Conservation (phyloP, 2,888 invertebrate genomes). For the Acleris emargana region DNA sequence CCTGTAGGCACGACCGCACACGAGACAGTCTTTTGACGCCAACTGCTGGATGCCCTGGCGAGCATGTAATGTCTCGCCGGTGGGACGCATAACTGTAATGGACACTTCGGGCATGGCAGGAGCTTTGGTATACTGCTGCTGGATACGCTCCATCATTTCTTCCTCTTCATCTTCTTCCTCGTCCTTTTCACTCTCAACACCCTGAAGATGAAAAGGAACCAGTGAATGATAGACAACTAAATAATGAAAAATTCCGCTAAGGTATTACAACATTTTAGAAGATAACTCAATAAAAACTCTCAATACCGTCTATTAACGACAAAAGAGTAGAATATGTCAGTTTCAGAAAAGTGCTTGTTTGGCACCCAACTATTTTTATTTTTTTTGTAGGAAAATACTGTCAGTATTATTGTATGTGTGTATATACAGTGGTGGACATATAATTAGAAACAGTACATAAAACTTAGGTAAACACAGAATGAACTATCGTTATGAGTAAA, state of each 20-base stretch:
- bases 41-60: slow-evolving; percentile 78
- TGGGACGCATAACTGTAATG: slow-evolving; percentile 76
- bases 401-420: too few relatives aligned
- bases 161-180: slow-evolving; percentile 65
- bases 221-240: not conserved
- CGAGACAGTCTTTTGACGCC: slow-evolving; percentile 78
- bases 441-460: too few relatives aligned
- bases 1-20: slow-evolving; percentile 76
- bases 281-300: too few relatives aligned
- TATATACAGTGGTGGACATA: too few relatives aligned
- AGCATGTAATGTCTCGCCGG: slow-evolving; percentile 72
- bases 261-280: too few relatives aligned
- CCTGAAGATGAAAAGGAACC: slow-evolving; percentile 56
- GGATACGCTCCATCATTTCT: slow-evolving; percentile 52
- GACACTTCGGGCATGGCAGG: slow-evolving; percentile 76
- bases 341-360: too few relatives aligned
- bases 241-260: not conserved
- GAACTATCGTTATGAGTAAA: too few relatives aligned
- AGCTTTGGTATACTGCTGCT: slow-evolving; percentile 53
- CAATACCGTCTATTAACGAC: too few relatives aligned
- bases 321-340: too few relatives aligned
- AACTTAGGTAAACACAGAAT: too few relatives aligned
- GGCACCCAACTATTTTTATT: too few relatives aligned
- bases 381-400: too few relatives aligned
- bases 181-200: slow-evolving; percentile 71